Base-by-base conservation (phyloP, 2,888 invertebrate species). In the Cecidostiba fungosa region DNA sequence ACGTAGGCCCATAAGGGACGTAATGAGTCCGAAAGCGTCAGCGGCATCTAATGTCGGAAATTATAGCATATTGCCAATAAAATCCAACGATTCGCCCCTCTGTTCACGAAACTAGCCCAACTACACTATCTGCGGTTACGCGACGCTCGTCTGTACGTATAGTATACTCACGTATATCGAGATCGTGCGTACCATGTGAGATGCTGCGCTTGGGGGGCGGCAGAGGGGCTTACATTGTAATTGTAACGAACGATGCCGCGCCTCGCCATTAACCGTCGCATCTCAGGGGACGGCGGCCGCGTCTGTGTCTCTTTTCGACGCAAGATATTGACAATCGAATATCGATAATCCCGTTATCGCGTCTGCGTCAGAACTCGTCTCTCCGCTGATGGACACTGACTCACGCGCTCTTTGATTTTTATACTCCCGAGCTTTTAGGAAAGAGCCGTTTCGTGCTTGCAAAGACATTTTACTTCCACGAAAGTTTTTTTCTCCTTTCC, bases 11-110 rank as follows among this genome's bases (percentile, higher is more conserved):
- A 89, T 89, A 89, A 87, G 90, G 89, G 90, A 88, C 90, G 91
- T 93, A 93, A 93, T 92, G 93, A 93, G 92, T 90, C 90, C 89
- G 89, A 91, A 91, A 92, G 93, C 93, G 93, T 92, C 93, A 92
- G 92, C 92, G 90, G 93, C 92, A 89, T 93, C 93, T 93, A 93
- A 93, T 93, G 92, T 92, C 91, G 89, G 91, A 90, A 93, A 93
- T 93, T 93, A 93, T 93, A 92, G 93, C 92, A 93, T 93, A 93
- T 93, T 93, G 93, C 91, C 93, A 93, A 93, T 93, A 93, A 93
- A 93, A 93, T 92, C 91, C 70, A 59, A 84, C 89, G 89, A 88
- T 88, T 90, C 89, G 36, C 83, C 77, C 83, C 83, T 66, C 74
- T n/a, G 54, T 12, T 73, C 79, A 70, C 76, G n/a, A 87, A 89